Conservation (phyloP, 2,888 invertebrate species). For the Molorchus minor region DNA sequence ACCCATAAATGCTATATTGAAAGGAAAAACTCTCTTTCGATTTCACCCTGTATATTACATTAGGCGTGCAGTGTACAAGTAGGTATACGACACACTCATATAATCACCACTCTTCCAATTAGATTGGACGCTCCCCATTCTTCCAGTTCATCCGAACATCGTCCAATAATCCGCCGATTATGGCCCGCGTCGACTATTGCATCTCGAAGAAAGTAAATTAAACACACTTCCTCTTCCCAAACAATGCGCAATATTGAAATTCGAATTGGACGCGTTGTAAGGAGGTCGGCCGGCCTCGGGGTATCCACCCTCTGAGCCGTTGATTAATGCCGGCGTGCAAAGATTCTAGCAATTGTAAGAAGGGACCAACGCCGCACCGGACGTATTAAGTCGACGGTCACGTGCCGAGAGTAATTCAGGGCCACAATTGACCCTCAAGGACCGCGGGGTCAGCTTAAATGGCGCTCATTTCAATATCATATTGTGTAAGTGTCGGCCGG, state of each 20-base stretch:
- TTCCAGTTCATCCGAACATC: too few species aligned
- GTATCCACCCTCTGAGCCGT: constrained; percentile 5
- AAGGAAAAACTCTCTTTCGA: too few species aligned
- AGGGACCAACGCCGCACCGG: constrained; percentile 23
- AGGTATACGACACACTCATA: too few species aligned
- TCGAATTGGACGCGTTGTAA: constrained; percentile 9
- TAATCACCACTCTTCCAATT: too few species aligned
- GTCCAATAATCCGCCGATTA: too few species aligned
- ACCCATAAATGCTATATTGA: too few species aligned
- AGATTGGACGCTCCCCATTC: too few species aligned
- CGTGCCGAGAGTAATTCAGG: constrained; percentile 40
- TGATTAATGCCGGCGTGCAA: constrained; percentile 36
- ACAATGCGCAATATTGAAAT: constrained; percentile 24
- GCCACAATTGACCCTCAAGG: constrained; percentile 38
- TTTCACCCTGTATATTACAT: too few species aligned
- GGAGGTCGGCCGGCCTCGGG: neutral
- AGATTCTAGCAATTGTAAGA: constrained; percentile 38
- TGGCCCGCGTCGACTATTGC: neutral
- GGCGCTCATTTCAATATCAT: constrained; percentile 42
- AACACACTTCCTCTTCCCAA: constrained; percentile 6
- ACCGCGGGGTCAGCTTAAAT: constrained; percentile 38
- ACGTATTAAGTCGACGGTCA: constrained; percentile 34
- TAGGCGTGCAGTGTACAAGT: too few species aligned
- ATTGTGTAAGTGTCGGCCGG: constrained; percentile 40
- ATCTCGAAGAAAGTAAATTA: constrained; percentile 15